Base-by-base conservation (phyloP, 2,797 vertebrate species). In the Betta splendens region DNA sequence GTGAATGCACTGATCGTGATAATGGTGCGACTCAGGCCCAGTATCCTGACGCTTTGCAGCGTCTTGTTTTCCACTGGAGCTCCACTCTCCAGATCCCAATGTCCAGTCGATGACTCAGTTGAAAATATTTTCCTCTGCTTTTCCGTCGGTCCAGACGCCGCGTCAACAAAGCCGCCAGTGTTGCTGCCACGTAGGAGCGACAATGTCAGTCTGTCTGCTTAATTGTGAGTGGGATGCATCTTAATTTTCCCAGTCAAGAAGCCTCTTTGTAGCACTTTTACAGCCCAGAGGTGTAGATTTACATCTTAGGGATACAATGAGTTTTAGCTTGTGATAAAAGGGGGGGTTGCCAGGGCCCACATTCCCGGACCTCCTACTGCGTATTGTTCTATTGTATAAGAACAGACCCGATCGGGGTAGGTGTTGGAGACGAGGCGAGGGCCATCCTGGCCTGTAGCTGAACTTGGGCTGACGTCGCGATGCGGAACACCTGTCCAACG, bases 221-320 rank as follows among this genome's bases (percentile, higher is more conserved):
- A 92, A 89, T 92, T 89, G 78, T 85, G 79, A 92, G 94, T 88
- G 91, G 93, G 92, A 89, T 72, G 92, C 73, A 87, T 73, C 80
- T 91, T 91, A 87, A 78, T 87, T 90, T 91, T 86, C 79, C 80
- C 80, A 68, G 80, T 89, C 84, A 92, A 93, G 85, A 87, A 89
- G 83, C 85, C 81, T 92, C 88, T 91, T 92, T 91, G 91, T 85
- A 77, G 77, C 88, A 80, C 89, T 86, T 89, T 75, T 84, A 90
- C 86, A 89, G 87, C 87, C 85, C 90, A 89, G 90, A 92, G 92
- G 92, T 87, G 91, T 91, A 83, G 90, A 92, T 89, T 91, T 88
- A 90, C 87, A 89, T 79, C 76, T 81, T 88, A 77, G 57, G 75
- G 88, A 89, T 86, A 89, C 85, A 90, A 89, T 84, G 80, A 91